A percentile compares a stretch with the other conserved stretches of the same genome.
Evolutionary conservation across 1,140 invertebrate species (phyloP).

Genomic region (Harpegnathos saltator): DNA sequence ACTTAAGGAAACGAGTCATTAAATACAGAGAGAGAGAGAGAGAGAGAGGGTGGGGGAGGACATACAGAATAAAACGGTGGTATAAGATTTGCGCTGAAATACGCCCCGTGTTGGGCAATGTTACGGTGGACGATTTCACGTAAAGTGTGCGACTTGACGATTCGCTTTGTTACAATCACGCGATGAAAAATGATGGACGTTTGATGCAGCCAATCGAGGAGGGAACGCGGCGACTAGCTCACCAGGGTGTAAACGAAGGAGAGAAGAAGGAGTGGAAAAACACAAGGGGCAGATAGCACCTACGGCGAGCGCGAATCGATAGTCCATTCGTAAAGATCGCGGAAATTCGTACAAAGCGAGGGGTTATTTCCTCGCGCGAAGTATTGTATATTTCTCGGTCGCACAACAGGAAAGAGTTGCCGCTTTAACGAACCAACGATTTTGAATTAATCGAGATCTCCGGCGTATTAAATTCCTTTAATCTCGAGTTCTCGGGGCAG

Average conservation of each 20-base stretch:
- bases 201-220: constrained; percentile 7
- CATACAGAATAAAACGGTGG: neutral
- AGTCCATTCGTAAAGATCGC: constrained; percentile 23
- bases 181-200: constrained; percentile 26
- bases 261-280: neutral
- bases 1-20: constrained; percentile 17
- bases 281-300: constrained; percentile 12
- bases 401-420: constrained; percentile 22
- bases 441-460: constrained; percentile 33
- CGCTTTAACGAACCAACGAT: constrained; percentile 22
- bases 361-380: neutral
- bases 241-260: neutral
- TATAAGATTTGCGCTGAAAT: neutral
- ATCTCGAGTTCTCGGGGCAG: constrained; percentile 6
- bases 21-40: neutral
- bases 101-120: neutral
- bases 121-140: neutral
- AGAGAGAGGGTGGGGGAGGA: too few species aligned
- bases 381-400: neutral
- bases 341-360: constrained; percentile 18
- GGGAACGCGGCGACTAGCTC: neutral
- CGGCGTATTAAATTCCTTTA: constrained; percentile 52
- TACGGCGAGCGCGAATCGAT: constrained; percentile 36
- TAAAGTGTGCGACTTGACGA: constrained; percentile 13
- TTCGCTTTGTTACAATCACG: constrained; percentile 12